Evolutionary conservation across 2,888 invertebrate species (phyloP).

Genomic region (Syritta pipiens): DNA sequence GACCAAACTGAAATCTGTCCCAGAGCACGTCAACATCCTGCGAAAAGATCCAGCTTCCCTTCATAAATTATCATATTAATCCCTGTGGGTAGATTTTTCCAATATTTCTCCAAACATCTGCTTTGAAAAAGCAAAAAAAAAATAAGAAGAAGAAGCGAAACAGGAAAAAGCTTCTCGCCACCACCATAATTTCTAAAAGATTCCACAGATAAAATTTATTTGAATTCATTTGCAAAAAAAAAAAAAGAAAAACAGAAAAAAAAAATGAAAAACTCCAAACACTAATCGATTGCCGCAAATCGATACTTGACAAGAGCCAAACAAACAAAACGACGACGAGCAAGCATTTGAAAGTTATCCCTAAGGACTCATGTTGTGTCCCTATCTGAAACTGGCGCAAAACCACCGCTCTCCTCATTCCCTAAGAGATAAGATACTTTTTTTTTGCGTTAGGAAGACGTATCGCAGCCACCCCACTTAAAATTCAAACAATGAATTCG

Average conservation of each 20-base stretch:
- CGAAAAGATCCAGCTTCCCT: constrained; percentile 54
- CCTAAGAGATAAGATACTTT: constrained; percentile 22
- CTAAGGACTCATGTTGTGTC: neutral
- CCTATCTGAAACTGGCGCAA: too few relatives aligned
- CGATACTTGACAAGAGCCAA: constrained; percentile 43
- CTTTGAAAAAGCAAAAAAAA: constrained; percentile 23
- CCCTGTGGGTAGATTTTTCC: constrained; percentile 54
- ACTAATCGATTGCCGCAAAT: constrained; percentile 55
- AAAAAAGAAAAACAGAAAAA: constrained; percentile 31
- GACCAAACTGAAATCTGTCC: constrained; percentile 31
- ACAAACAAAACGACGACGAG: constrained; percentile 7
- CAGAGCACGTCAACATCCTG: constrained; percentile 57
- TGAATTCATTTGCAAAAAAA: constrained; percentile 33
- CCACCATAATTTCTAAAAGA: constrained; percentile 35
- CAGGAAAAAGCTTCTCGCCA: neutral
- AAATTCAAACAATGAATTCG: constrained; percentile 16
- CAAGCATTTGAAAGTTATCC: constrained; percentile 1
- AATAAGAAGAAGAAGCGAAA: neutral
- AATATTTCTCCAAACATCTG: constrained; percentile 65
- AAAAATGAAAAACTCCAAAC: constrained; percentile 9
- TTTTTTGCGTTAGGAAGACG: neutral
- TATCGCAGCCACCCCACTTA: neutral
- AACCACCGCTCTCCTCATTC: neutral
- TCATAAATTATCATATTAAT: constrained; percentile 68
- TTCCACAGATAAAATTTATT: constrained; percentile 46